Evolutionary conservation across 2,888 invertebrate species (phyloP), one percentile per base, ranked within the genome.

Genomic region (Adela reaumurella): DNA sequence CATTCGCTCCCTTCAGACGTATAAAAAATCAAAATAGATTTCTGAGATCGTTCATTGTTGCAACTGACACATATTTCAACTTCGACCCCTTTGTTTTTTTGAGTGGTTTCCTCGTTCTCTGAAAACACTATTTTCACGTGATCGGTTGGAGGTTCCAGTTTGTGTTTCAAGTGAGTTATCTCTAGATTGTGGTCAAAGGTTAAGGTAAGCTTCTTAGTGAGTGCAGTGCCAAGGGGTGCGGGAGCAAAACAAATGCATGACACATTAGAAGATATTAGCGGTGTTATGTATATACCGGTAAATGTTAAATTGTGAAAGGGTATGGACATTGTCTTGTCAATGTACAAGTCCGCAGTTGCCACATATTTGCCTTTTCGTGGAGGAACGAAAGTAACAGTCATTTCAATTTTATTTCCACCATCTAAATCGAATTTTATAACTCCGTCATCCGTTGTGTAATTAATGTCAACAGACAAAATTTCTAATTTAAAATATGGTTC

Each of bases 241-340:
- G 77, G 70, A n/a, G 77, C 70, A 57, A 74, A 74, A 58, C 73
- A 64, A 48, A 78, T 59, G 53, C 65, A 59, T 49, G 64, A 57
- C 16, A 54, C 58, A 58, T 64, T 68, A 1, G 74, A 61, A 44
- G 51, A 62, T 64, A 78, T 67, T 20, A 52, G 48, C 20, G 69
- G 65, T 5, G 62, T 59, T 57, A 65, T 62, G 42, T 63, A 61
- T 59, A 56, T 64, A 48, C 77, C 78, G 53, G 60, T 51, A 58
- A 78, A 77, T 43, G 71, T 74, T 50, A 78, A 62, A 58, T 78
- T 76, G 49, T 60, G 66, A 55, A 70, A 78, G 1, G 77, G 73
- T 47, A 62, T 61, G 18, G 62, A 62, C 67, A 69, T 64, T 45
- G 67, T 58, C 56, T 71, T 74, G 52, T 74, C 74, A 28, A 78